Evolutionary conservation across 2,888 invertebrate species (phyloP).

Genomic region (Andrena haemorrhoa): DNA sequence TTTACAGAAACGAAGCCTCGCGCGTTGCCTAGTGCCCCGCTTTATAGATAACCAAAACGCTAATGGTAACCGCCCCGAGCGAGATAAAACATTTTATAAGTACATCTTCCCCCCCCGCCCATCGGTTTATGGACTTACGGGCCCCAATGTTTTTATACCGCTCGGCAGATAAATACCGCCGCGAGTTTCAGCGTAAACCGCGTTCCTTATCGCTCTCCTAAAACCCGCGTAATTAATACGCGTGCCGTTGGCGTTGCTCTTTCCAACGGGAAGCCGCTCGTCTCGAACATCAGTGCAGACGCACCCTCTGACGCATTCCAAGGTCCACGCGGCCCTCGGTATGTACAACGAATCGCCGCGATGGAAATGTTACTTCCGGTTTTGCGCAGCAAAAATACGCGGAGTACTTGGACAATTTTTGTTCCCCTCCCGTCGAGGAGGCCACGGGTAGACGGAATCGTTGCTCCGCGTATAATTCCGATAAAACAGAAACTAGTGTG

Average conservation of each 20-base stretch:
- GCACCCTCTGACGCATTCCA: too few relatives aligned
- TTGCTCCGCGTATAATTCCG: slow-evolving; percentile 13
- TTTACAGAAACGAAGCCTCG: slow-evolving; percentile 38
- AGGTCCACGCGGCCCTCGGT: too few relatives aligned
- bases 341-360: too few relatives aligned
- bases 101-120: slow-evolving; percentile 18
- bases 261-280: not conserved
- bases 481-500: slow-evolving; percentile 14
- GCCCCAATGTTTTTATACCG: slow-evolving; percentile 31
- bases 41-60: slow-evolving; percentile 52
- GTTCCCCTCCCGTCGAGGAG: not conserved
- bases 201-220: slow-evolving; percentile 25
- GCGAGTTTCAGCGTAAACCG: slow-evolving; percentile 35
- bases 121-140: slow-evolving; percentile 37
- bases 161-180: slow-evolving; percentile 42
- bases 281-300: not conserved
- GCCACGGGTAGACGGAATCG: not conserved
- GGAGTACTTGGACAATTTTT: not conserved
- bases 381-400: too few relatives aligned
- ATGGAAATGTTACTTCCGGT: too few relatives aligned
- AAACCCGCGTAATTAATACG: slow-evolving; percentile 26
- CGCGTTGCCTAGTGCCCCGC: slow-evolving; percentile 15
- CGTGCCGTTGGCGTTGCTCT: not conserved
- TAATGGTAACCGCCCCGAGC: slow-evolving; percentile 46
- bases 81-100: slow-evolving; percentile 55